Evolutionary conservation across 2,113 vertebrate genomes (phyloP), one percentile per base, ranked within the genome.

Genomic region (Chinchilla lanigera): DNA sequence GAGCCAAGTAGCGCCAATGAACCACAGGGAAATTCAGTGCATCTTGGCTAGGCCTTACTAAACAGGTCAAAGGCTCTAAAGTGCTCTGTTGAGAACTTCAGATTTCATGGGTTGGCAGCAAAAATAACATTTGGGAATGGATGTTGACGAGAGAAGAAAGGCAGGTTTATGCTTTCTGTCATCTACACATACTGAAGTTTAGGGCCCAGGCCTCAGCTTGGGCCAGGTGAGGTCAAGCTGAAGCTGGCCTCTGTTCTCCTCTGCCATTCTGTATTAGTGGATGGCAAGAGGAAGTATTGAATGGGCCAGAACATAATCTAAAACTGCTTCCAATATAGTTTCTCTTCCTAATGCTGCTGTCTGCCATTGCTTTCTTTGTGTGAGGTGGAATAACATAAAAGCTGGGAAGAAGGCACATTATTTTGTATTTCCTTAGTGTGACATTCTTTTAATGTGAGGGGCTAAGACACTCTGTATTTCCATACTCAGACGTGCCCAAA

Each of bases 51-150:
- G 47, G 44, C 44, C 52, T 50, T 58, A 24, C 73, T 89, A 47
- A 86, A 75, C 58, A 92, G 91, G 78, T 94, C 94, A 93, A 69
- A 90, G 65, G 69, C 77, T 95, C 84, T 50, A 44, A 95, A 90
- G 58, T 77, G 41, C 77, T 94, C 67, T n/a, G 20, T 50, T 0
- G 2, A 94, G 54, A 90, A 86, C 85, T 85, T 93, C 22, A 84
- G 84, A 92, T 88, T 90, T 96, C 87, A 82, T 90, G 85, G 17
- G 19, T 84, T 93, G 86, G 86, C 60, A 88, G 82, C 69, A 86
- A 96, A 95, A 88, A 84, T 84, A 84, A 54, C 54, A 92, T 71
- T 86, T 96, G 75, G 91, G 95, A 94, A 61, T 60, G 47, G 83
- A 89, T 90, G 65, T 19, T 86, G 63, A 60, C 35, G 17, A 85